phyloP scores from a whole-genome alignment of 2,888 invertebrate genomes.

The Epicampocera succincta region DNA sequence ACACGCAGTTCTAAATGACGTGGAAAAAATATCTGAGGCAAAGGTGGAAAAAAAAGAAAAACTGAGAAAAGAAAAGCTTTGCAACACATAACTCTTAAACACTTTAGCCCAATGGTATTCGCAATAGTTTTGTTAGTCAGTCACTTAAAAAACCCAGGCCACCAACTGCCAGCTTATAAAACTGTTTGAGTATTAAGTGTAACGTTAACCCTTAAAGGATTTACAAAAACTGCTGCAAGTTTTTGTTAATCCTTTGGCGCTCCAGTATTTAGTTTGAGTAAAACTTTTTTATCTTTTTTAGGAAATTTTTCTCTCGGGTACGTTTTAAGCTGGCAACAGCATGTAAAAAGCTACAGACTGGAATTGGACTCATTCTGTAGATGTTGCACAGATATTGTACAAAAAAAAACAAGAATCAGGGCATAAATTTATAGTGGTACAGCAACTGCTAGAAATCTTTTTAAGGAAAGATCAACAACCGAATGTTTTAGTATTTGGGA shows the following conservation, averaged over 20 bases:
- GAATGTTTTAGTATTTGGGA: too few relatives aligned
- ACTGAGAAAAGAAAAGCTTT: conserved; percentile 5
- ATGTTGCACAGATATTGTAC: too few relatives aligned
- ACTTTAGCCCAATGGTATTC: conserved; percentile 37
- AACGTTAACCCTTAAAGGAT: neutral
- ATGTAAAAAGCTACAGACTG: conserved; percentile 5
- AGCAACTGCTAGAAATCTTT: too few relatives aligned
- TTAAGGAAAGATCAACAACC: too few relatives aligned
- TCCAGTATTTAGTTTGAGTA: conserved; percentile 1
- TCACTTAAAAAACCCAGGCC: neutral
- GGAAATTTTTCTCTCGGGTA: conserved; percentile 3
- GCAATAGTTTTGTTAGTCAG: conserved; percentile 15
- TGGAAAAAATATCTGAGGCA: neutral
- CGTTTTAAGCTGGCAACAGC: conserved; percentile 26
- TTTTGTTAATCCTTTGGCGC: conserved; percentile 14
- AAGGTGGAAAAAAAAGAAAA: neutral
- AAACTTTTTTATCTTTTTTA: neutral
- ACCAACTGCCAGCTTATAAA: neutral
- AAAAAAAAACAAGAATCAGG: too few relatives aligned
- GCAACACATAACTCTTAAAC: conserved; percentile 19
- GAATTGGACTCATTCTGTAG: too few relatives aligned
- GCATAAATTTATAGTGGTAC: too few relatives aligned
- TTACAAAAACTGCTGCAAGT: conserved; percentile 15
- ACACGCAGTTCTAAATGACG: conserved; percentile 4
- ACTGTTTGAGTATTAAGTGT: too few relatives aligned